Percentiles rank a stretch among this genome's conserved stretches.
Conservation (phyloP, 2,113 vertebrate genomes). For the Xiphophorus couchianus region DNA sequence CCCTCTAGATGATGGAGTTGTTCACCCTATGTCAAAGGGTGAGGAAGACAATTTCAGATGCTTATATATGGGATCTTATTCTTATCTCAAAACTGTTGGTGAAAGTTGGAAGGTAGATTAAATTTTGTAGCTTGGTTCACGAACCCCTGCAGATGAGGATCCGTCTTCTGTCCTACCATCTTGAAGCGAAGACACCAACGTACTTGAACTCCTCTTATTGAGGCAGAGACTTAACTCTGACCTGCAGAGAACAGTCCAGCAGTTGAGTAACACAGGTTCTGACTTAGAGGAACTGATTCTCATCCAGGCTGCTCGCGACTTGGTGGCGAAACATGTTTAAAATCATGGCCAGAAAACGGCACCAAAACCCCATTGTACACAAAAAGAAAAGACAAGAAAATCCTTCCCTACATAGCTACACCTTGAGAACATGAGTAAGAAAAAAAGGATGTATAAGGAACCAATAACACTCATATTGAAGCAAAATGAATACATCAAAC, state of each 20-base stretch:
- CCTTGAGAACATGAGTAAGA: no score
- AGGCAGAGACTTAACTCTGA: background rate
- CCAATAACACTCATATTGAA: no score
- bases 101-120: background rate
- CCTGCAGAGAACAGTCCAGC: no score
- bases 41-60: background rate
- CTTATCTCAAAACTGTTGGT: background rate
- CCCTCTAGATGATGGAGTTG: no score
- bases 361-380: background rate
- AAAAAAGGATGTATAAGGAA: no score
- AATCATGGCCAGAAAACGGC: no score
- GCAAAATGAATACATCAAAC: no score
- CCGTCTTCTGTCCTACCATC: background rate
- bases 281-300: background rate
- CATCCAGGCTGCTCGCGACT: background rate
- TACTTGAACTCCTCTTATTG: background rate
- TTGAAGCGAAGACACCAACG: background rate
- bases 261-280: background rate
- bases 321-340: background rate
- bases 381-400: background rate
- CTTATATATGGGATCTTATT: background rate
- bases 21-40: no score
- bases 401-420: background rate
- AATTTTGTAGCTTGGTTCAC: background rate
- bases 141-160: background rate